Percentiles rank a stretch among this genome's conserved stretches.
These are phyloP conservation scores for Apamea crenata DNA, from an alignment of 2,888 invertebrate genomes.

Conservation along the genomic window DNA sequence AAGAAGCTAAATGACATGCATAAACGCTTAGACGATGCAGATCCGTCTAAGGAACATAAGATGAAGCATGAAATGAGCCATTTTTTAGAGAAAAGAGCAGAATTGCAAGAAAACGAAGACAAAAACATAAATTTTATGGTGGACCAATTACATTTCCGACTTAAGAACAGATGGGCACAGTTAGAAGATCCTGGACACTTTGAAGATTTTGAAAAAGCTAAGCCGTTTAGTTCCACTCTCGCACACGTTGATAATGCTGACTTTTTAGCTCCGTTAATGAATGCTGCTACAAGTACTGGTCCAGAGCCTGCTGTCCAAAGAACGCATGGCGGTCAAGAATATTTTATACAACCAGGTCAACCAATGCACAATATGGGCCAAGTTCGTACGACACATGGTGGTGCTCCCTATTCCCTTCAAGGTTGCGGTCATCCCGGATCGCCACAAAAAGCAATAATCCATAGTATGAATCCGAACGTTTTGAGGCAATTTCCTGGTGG, in stretches of 20 bases:
- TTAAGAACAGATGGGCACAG: conserved; percentile 65
- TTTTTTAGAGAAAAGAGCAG: conserved; percentile 70
- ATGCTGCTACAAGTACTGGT: conserved; percentile 21
- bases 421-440: not conserved
- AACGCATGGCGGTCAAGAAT: not conserved
- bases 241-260: conserved; percentile 54
- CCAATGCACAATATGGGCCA: conserved; percentile 7
- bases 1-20: conserved; percentile 72
- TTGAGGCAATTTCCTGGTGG: conserved; percentile 16
- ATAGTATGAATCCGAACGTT: not conserved
- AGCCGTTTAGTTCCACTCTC: conserved; percentile 65
- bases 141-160: conserved; percentile 70
- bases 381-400: not conserved
- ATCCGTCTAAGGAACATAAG: conserved; percentile 62
- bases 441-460: conserved; percentile 3
- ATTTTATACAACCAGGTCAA: conserved; percentile 33
- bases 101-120: conserved; percentile 64
- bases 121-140: conserved; percentile 73
- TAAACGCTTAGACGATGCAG: conserved; percentile 56
- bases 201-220: conserved; percentile 64
- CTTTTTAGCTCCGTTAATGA: conserved; percentile 48
- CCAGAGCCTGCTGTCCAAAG: not conserved
- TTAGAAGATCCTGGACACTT: conserved; percentile 52
- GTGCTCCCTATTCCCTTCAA: conserved; percentile 7
- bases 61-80: conserved; percentile 71